phyloP scores from a whole-genome alignment of 2,113 vertebrate genomes.

The Nycticorax nycticorax region DNA sequence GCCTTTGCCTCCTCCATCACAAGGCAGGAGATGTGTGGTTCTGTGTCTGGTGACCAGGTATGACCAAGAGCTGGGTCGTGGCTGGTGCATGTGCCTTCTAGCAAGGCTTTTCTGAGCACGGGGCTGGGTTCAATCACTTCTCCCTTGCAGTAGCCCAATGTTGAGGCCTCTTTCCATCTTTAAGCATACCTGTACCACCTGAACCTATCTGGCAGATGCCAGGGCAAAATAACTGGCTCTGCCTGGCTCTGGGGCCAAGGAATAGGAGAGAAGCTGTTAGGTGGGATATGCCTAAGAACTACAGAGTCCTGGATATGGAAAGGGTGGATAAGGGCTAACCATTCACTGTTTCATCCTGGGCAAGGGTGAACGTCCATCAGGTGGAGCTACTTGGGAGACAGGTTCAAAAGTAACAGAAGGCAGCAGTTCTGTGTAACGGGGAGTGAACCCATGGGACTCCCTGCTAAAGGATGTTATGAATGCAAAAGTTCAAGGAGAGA shows the following conservation, averaged over 20 bases:
- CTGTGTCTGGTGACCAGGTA: not conserved
- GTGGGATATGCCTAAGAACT: not conserved
- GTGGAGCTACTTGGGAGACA: not conserved
- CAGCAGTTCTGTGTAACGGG: not conserved
- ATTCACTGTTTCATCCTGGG: not conserved
- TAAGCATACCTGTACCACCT: not conserved
- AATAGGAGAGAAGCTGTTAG: not conserved
- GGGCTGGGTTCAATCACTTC: not conserved
- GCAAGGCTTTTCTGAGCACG: not conserved
- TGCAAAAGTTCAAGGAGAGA: not conserved
- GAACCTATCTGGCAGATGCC: not conserved
- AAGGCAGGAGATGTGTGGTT: rapidly evolving
- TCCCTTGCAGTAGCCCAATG: not conserved
- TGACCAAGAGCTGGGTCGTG: not conserved
- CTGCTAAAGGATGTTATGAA: not conserved
- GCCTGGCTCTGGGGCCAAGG: not conserved
- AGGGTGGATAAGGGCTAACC: not conserved
- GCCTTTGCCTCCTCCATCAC: not conserved
- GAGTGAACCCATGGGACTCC: not conserved
- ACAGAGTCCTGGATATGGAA: not conserved
- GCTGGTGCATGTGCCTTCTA: rapidly evolving
- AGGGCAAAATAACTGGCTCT: not conserved
- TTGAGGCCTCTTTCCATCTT: not conserved
- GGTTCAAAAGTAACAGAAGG: not conserved
- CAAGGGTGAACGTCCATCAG: not conserved